phyloP scores from a whole-genome alignment of 2,797 vertebrate species.

The Typhlichthys eigenmanni region DNA sequence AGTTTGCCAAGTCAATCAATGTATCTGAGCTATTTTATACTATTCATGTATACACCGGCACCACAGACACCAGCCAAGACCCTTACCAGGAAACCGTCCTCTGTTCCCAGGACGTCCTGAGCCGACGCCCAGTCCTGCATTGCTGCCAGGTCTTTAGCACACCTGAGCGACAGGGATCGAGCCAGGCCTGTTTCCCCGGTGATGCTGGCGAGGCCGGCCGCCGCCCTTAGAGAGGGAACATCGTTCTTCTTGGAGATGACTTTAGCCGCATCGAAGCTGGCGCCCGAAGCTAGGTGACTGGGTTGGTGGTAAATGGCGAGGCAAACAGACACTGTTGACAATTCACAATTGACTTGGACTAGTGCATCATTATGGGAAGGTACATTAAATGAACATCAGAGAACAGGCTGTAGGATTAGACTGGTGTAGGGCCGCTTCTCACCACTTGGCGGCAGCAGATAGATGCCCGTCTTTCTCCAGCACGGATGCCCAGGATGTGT shows the following conservation, averaged over 20 bases:
- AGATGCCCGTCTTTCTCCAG: slow-evolving; percentile 95
- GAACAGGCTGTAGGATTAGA: not conserved
- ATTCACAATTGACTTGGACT: not conserved
- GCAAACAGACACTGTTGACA: not conserved
- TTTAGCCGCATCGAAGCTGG: slow-evolving; percentile 90
- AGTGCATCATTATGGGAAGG: not conserved
- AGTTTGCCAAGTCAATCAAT: not conserved
- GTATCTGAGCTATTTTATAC: not conserved
- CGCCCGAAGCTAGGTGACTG: slow-evolving; percentile 87
- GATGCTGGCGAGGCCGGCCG: slow-evolving; percentile 81
- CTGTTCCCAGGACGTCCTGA: slow-evolving; percentile 82
- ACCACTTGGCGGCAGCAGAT: slow-evolving; percentile 94
- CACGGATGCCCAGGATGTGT: slow-evolving; percentile 85
- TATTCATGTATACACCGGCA: not conserved
- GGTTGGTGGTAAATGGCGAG: not conserved
- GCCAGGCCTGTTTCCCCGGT: slow-evolving; percentile 82
- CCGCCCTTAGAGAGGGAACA: slow-evolving; percentile 80
- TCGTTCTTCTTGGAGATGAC: slow-evolving; percentile 92
- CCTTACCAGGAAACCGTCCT: slow-evolving; percentile 83
- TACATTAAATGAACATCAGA: not conserved
- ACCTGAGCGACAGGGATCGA: slow-evolving; percentile 84
- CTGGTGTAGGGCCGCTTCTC: slow-evolving; percentile 16
- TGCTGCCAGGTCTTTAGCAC: slow-evolving; percentile 85
- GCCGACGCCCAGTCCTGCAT: slow-evolving; percentile 86
- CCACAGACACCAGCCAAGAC: not conserved